Base-by-base conservation (phyloP, 2,113 vertebrate species). In the Propithecus coquereli region DNA sequence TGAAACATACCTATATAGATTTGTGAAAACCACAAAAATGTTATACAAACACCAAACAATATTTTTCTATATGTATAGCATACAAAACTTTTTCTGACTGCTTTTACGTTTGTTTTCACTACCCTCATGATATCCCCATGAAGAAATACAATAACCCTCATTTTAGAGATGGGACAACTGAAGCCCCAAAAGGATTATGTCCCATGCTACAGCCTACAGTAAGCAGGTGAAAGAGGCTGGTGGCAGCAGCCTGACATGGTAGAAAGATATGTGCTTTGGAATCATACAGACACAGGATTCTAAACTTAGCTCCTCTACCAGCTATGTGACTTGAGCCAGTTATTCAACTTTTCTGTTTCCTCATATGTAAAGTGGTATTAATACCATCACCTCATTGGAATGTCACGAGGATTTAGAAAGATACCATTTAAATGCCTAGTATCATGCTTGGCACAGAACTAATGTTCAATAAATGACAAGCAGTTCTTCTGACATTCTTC, bases 31-130 rank as follows among this genome's bases (percentile, higher is more conserved):
- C 22, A 40, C 27, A 37, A 84, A 71, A 65, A 89, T 92, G 43
- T 80, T 87, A 94, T 5, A 47, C 7, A 91, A 76, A 80, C 43
- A 50, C 11, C 74, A 66, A 95, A 91, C 1, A 43, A 2, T 92
- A 87, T 65, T 79, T 83, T 77, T 89, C 6, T 87, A 4, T 61
- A 59, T 20, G 6, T 47, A 37, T 13, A 93, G 16, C 45, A 93
- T 40, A 93, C 11, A 89, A 91, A 71, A 81, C 34, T 61, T 93
- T 65, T 25, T 54, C 14, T 87, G 73, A 83, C 83, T 91, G 52
- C n/a, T 95, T 95, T 70, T 81, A 93, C 27, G 50, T 84, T 87
- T 84, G 37, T 86, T 95, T 93, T 93, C 37, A 61, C 17, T 66
- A 65, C 87, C 93, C 54, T 94, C 27, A 23, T 43, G 90, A 91